Evolutionary conservation across 2,797 vertebrate genomes (phyloP), one percentile per base, ranked within the genome.

Genomic region (Crocodylus rhombifer): DNA sequence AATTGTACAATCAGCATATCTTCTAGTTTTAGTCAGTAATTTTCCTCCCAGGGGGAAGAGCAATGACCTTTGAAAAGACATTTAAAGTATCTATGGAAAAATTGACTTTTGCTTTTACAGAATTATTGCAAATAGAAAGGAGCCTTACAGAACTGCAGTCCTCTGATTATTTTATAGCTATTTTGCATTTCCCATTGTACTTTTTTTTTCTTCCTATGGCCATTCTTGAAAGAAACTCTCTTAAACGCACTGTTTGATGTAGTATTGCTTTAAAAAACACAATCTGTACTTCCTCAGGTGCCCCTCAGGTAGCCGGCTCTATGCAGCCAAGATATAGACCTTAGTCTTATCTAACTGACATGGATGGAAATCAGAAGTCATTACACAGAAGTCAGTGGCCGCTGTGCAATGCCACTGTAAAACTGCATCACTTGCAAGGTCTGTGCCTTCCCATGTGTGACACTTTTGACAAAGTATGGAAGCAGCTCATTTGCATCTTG

Each of bases 321-420:
- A 77, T 74, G 75, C 58, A 89, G 81, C 71, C 85, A 92, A 89
- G 62, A 55, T 1, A 0, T 11, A n/a, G 81, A 26, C 81, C 85
- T 86, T 1, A 0, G 25, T 60, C 74, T 93, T 86, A 94, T 91
- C 84, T 88, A 85, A 61, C 89, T 96, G 89, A 33, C 65, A 33
- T 36, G 75, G 81, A 83, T 93, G 85, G 81, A 88, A 95, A 95
- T 94, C 89, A 92, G 86, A 87, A 85, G 26, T 83, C 69, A n/a
- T 91, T 91, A 71, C 51, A 20, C 15, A 30, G 74, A 79, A 82
- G 56, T 51, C 64, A 80, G 78, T 58, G 64, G 42, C 42, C 42
- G 10, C 42, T 51, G 58, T 0, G 28, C 62, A 71, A 80, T 16
- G 2, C 36, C 79, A 74, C 81, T 84, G 77, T 51, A 94, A 88